These are phyloP conservation scores for Centropristis striata DNA, from an alignment of 2,113 vertebrate species.

Conservation along the genomic window DNA sequence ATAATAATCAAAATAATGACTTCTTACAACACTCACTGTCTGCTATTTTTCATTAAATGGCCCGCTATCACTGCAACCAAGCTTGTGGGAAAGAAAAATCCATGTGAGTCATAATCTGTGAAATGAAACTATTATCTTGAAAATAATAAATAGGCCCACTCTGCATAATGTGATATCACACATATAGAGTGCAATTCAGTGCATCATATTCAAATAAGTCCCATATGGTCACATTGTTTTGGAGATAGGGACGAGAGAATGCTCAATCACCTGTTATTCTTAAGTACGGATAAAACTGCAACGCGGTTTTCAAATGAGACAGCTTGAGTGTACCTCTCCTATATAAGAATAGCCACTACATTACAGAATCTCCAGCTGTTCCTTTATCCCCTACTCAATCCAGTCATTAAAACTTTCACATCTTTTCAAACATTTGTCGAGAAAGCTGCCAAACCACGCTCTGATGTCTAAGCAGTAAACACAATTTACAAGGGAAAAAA, in stretches of 20 bases:
- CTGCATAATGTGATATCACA: constrained; percentile 67
- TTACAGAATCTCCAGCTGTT: constrained; percentile 81
- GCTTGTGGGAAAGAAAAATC: constrained; percentile 14
- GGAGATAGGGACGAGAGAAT: constrained; percentile 68
- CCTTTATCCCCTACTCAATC: constrained; percentile 75
- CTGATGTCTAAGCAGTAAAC: constrained; percentile 47
- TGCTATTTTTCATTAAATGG: constrained; percentile 52
- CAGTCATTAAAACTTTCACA: constrained; percentile 82
- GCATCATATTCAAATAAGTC: constrained; percentile 69
- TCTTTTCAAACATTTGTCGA: constrained; percentile 78
- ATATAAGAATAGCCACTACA: constrained; percentile 79
- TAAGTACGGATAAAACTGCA: constrained; percentile 73
- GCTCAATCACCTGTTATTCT: constrained; percentile 80
- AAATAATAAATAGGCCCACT: constrained; percentile 70
- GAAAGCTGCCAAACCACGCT: constrained; percentile 63
- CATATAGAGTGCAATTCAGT: constrained; percentile 53
- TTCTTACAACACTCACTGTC: constrained; percentile 25
- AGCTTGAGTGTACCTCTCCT: constrained; percentile 75
- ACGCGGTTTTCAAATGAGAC: constrained; percentile 69
- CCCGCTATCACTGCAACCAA: constrained; percentile 32
- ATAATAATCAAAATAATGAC: constrained; percentile 63
- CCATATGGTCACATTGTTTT: constrained; percentile 80
- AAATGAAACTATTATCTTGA: constrained; percentile 71
- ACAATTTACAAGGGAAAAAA: constrained; percentile 38
- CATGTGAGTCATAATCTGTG: constrained; percentile 61